Percentiles rank a stretch among this genome's conserved stretches.
These are phyloP conservation scores for Drosophila rufa DNA, from an alignment of 1,140 invertebrate genomes.

Conservation along the genomic window DNA sequence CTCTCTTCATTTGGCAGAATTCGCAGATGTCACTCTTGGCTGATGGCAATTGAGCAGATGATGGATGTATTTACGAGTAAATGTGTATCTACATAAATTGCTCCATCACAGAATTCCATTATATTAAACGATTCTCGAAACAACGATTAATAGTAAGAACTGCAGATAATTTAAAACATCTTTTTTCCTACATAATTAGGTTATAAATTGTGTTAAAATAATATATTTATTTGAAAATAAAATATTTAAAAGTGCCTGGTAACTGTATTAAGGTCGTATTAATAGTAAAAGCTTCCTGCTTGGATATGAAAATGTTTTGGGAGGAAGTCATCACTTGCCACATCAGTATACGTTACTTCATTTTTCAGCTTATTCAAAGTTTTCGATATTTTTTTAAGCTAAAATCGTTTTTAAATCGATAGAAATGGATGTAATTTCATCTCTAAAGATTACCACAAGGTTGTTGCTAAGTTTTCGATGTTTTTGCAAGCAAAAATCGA, in stretches of 20 bases:
- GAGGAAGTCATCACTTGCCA: background rate
- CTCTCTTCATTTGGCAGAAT: conserved; percentile 25
- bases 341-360: background rate
- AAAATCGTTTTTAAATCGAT: background rate
- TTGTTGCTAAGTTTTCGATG: too few species aligned
- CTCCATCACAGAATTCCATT: background rate
- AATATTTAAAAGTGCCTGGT: background rate
- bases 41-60: conserved; percentile 11
- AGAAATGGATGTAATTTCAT: too few species aligned
- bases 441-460: too few species aligned
- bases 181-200: too few species aligned
- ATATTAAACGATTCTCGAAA: background rate
- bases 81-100: background rate
- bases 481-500: too few species aligned
- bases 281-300: too few species aligned
- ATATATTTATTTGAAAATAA: background rate
- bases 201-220: background rate
- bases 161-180: too few species aligned
- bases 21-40: conserved; percentile 14
- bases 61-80: conserved; percentile 10
- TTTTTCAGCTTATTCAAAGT: background rate
- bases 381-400: background rate
- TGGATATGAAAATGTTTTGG: background rate
- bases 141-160: too few species aligned
- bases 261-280: too few species aligned